Conservation (phyloP, 2,888 invertebrate genomes). For the Lysandra coridon region DNA sequence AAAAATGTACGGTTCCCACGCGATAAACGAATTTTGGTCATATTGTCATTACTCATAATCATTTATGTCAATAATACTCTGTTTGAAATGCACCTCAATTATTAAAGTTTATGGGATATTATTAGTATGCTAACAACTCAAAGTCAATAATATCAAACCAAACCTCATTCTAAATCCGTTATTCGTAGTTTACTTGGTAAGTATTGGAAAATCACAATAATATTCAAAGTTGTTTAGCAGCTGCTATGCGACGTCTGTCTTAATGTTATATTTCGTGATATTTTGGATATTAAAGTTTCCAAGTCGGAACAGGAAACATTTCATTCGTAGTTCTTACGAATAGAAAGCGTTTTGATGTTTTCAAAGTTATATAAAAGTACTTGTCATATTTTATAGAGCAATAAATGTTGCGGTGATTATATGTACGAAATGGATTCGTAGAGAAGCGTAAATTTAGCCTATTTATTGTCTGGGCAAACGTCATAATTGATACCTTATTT, state of each 20-base stretch:
- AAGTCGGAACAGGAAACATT: not conserved
- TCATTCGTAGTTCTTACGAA: not conserved
- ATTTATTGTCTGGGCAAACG: too few species aligned
- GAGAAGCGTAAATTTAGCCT: too few species aligned
- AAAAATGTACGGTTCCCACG: too few species aligned
- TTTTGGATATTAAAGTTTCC: constrained; percentile 8
- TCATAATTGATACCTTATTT: too few species aligned
- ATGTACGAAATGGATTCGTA: too few species aligned
- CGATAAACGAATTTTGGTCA: too few species aligned
- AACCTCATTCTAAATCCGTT: not conserved
- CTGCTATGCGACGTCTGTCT: not conserved
- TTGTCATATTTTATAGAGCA: too few species aligned
- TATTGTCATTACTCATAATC: too few species aligned
- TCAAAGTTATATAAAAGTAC: not conserved
- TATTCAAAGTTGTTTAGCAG: not conserved
- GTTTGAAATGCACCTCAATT: too few species aligned
- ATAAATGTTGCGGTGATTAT: too few species aligned
- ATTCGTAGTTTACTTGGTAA: not conserved
- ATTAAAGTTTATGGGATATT: not conserved
- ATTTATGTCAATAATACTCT: too few species aligned
- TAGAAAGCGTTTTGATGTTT: not conserved
- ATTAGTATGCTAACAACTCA: not conserved
- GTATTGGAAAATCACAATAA: not conserved
- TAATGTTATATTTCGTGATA: not conserved
- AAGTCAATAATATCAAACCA: not conserved